Evolutionary conservation across 1,140 invertebrate genomes (phyloP).

Genomic region (Drosophila jambulina): DNA sequence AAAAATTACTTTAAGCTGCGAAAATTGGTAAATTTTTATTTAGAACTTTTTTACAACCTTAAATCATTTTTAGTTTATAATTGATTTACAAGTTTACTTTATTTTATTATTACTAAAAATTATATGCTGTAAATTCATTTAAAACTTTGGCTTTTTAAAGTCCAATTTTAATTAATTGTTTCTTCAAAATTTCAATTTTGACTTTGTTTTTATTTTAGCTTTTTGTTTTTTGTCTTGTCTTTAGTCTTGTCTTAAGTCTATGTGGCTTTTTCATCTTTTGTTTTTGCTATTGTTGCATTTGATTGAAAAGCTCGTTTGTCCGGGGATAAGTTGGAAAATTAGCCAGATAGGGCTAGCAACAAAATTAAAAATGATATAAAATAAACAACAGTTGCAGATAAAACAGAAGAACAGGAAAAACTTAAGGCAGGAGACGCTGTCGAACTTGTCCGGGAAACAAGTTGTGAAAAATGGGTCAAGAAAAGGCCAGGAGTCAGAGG

Average conservation of each 20-base stretch:
- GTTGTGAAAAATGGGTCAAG: too few relatives aligned
- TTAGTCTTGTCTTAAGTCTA: too few relatives aligned
- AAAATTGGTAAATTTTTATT: background rate
- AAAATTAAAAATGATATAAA: conserved; percentile 70
- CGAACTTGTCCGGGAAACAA: conserved; percentile 6
- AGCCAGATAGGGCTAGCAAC: conserved; percentile 31
- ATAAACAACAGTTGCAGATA: conserved; percentile 41
- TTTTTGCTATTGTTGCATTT: conserved; percentile 5
- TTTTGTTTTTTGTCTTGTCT: too few relatives aligned
- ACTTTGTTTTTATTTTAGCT: conserved; percentile 9
- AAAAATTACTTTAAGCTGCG: background rate
- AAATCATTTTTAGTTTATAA: too few relatives aligned
- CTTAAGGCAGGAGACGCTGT: too few relatives aligned
- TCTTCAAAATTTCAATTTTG: background rate
- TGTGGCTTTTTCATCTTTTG: conserved; percentile 11
- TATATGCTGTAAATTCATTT: too few relatives aligned
- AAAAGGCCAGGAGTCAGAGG: background rate
- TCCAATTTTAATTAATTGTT: too few relatives aligned
- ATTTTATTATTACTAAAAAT: too few relatives aligned
- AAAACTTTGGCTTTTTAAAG: too few relatives aligned
- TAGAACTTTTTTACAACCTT: background rate
- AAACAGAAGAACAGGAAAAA: too few relatives aligned
- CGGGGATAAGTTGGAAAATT: background rate
- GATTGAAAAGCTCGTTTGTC: conserved; percentile 43
- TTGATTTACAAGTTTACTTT: too few relatives aligned